Conservation (phyloP, 2,113 vertebrate species). For the Grus americana region DNA sequence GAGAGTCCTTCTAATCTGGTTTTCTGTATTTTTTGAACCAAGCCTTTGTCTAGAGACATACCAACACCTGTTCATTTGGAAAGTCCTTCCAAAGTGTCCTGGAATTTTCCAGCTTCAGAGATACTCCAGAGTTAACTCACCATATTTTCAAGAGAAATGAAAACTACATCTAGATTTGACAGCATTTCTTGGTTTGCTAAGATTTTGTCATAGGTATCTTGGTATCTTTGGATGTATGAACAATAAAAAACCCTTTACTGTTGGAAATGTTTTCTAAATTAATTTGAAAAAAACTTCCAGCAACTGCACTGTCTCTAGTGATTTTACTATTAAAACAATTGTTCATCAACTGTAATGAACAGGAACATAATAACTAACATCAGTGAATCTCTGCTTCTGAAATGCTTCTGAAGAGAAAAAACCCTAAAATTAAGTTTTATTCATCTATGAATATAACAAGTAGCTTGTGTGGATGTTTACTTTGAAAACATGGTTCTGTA, state of each 20-base stretch:
- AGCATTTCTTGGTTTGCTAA: background rate
- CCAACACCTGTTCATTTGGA: background rate
- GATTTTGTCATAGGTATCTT: background rate
- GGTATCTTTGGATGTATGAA: background rate
- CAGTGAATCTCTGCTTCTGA: background rate
- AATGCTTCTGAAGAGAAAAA: background rate
- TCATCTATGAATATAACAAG: background rate
- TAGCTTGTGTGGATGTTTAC: background rate
- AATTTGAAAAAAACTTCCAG: background rate
- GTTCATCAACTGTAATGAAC: background rate
- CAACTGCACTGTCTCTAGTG: fast-evolving
- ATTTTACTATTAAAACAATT: background rate
- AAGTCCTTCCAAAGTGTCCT: background rate
- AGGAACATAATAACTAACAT: background rate
- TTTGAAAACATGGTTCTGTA: background rate
- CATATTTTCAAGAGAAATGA: background rate
- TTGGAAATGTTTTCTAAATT: background rate
- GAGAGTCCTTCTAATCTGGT: background rate
- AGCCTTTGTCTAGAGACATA: background rate
- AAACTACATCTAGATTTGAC: background rate
- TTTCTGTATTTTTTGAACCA: background rate
- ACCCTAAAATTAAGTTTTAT: background rate
- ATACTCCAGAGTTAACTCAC: background rate
- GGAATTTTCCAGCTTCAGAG: background rate
- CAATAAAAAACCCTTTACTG: background rate